Conservation (phyloP, 2,888 invertebrate species). For the Sinotaia quadrata region DNA sequence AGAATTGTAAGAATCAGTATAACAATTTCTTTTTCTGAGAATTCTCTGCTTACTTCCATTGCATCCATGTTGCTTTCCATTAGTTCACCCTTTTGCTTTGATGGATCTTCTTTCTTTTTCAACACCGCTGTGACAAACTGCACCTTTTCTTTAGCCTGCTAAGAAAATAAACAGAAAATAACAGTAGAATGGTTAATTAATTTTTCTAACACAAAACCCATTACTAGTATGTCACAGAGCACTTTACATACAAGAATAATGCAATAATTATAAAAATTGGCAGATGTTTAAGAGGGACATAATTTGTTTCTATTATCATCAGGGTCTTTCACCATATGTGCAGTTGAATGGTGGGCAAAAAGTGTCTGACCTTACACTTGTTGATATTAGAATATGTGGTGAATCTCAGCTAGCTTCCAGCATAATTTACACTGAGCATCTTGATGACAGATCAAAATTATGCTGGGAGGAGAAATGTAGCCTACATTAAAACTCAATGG, state of each 20-base stretch:
- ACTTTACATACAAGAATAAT: neutral
- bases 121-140: conserved; percentile 68
- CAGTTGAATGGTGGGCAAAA: no score
- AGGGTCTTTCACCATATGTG: no score
- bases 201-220: neutral
- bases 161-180: neutral
- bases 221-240: neutral
- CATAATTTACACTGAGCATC: no score
- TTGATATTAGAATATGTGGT: no score
- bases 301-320: no score
- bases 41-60: conserved; percentile 78
- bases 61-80: conserved; percentile 99
- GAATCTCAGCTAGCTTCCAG: no score
- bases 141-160: conserved; percentile 51
- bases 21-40: no score
- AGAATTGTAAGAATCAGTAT: no score
- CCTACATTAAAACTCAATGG: no score
- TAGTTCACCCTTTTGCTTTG: conserved; percentile 87
- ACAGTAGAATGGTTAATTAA: neutral
- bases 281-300: neutral
- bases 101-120: conserved; percentile 55
- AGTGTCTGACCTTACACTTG: no score
- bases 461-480: no score
- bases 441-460: no score
- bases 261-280: neutral